Evolutionary conservation across 1,140 invertebrate genomes (phyloP).

Genomic region (Drosophila murphyi): DNA sequence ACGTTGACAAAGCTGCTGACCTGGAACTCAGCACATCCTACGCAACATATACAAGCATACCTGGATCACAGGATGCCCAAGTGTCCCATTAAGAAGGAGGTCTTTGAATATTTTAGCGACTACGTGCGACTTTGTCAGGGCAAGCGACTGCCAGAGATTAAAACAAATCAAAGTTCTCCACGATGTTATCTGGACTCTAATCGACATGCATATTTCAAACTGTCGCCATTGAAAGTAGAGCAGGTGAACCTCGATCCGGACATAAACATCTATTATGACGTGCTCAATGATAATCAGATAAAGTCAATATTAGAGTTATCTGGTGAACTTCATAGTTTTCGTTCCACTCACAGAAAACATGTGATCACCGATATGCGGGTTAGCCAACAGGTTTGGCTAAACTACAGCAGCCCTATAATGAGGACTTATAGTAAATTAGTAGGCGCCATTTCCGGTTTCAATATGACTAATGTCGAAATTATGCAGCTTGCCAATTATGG

Average conservation of each 20-base stretch:
- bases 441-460: constrained; percentile 91
- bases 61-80: constrained; percentile 29
- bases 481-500: constrained; percentile 89
- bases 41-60: constrained; percentile 34
- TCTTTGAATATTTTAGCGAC: constrained; percentile 33
- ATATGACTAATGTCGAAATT: constrained; percentile 88
- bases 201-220: constrained; percentile 89
- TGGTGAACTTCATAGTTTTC: constrained; percentile 89
- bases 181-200: constrained; percentile 91
- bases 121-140: constrained; percentile 68
- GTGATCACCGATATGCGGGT: too few species aligned
- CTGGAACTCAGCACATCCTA: constrained; percentile 13
- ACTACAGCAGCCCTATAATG: constrained; percentile 92
- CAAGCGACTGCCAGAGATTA: constrained; percentile 14
- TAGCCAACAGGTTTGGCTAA: constrained; percentile 98
- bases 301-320: constrained; percentile 91
- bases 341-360: too few species aligned
- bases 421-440: constrained; percentile 89
- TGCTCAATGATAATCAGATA: constrained; percentile 95
- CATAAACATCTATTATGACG: constrained; percentile 94
- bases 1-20: constrained; percentile 39
- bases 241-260: constrained; percentile 92
- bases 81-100: neutral
- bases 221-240: constrained; percentile 96
- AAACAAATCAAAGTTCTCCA: constrained; percentile 74